phyloP scores from a whole-genome alignment of 2,113 vertebrate species.

The Dicrurus megarhynchus region DNA sequence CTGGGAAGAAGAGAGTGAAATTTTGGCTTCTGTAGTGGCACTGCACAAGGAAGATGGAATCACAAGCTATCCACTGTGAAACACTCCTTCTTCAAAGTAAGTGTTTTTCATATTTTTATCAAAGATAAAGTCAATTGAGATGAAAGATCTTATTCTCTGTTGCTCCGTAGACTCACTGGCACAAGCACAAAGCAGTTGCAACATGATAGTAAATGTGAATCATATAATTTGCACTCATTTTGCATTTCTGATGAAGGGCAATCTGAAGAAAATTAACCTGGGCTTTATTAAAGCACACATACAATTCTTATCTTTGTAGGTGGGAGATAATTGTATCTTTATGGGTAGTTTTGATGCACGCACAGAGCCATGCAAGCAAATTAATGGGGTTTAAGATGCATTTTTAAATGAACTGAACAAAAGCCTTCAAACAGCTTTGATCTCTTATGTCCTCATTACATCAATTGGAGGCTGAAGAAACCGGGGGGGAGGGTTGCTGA shows the following conservation, averaged over 20 bases:
- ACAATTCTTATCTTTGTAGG: background rate
- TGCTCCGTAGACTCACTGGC: background rate
- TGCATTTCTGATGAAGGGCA: background rate
- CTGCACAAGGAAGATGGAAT: background rate
- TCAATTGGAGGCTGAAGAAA: conserved; percentile 9
- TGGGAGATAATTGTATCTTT: background rate
- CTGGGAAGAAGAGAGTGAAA: background rate
- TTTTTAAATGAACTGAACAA: conserved; percentile 4
- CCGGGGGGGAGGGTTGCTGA: background rate
- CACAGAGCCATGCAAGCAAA: background rate
- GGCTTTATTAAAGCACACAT: background rate
- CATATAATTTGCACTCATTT: conserved; percentile 1
- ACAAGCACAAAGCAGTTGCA: background rate
- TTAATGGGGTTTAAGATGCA: background rate
- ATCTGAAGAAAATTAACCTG: conserved; percentile 19
- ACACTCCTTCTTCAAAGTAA: background rate
- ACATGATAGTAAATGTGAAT: background rate
- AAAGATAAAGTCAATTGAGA: conserved; percentile 18
- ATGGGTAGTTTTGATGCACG: background rate
- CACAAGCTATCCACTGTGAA: background rate
- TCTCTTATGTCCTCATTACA: conserved; percentile 10
- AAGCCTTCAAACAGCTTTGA: conserved; percentile 33
- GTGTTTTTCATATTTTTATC: background rate
- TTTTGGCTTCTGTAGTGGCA: background rate
- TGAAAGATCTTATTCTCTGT: conserved; percentile 11